A percentile compares a stretch with the other conserved stretches of the same genome.
phyloP scores from a whole-genome alignment of 2,888 invertebrate species.

The Scaptomyza polygonia region DNA sequence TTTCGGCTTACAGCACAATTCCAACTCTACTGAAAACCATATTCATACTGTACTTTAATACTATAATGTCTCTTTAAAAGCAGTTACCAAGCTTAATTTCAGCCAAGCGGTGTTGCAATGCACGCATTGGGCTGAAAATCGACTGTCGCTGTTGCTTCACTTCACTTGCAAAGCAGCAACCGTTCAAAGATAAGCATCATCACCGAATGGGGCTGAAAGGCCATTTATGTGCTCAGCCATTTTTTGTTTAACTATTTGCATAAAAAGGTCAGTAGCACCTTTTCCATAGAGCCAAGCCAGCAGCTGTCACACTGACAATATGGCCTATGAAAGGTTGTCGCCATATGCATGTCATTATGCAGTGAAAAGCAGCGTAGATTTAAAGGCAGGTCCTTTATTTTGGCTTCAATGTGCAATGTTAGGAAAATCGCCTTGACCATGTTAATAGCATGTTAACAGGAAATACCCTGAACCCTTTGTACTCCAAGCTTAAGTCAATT shows the following conservation, averaged over 20 bases:
- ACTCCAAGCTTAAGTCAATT: not conserved
- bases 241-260: slow-evolving; percentile 81
- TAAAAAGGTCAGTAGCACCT: slow-evolving; percentile 83
- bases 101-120: slow-evolving; percentile 20
- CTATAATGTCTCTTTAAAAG: slow-evolving; percentile 46
- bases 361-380: slow-evolving; percentile 40
- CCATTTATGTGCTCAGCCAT: slow-evolving; percentile 52
- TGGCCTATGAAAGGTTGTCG: slow-evolving; percentile 11
- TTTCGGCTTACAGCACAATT: slow-evolving; percentile 20
- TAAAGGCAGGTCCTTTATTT: slow-evolving; percentile 26
- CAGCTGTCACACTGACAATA: slow-evolving; percentile 22
- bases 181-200: slow-evolving; percentile 50
- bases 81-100: slow-evolving; percentile 13
- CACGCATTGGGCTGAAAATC: slow-evolving; percentile 29
- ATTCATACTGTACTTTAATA: slow-evolving; percentile 49
- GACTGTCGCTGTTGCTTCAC: not conserved
- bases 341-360: slow-evolving; percentile 31
- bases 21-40: slow-evolving; percentile 26
- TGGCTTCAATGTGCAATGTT: slow-evolving; percentile 24
- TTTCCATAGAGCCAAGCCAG: slow-evolving; percentile 24
- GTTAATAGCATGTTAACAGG: slow-evolving; percentile 2
- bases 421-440: slow-evolving; percentile 29
- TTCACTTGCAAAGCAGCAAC: slow-evolving; percentile 6
- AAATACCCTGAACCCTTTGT: not conserved
- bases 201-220: slow-evolving; percentile 8